A percentile compares a stretch with the other conserved stretches of the same genome.
These are phyloP conservation scores for Gambusia affinis DNA, from an alignment of 2,113 vertebrate genomes.

Conservation along the genomic window DNA sequence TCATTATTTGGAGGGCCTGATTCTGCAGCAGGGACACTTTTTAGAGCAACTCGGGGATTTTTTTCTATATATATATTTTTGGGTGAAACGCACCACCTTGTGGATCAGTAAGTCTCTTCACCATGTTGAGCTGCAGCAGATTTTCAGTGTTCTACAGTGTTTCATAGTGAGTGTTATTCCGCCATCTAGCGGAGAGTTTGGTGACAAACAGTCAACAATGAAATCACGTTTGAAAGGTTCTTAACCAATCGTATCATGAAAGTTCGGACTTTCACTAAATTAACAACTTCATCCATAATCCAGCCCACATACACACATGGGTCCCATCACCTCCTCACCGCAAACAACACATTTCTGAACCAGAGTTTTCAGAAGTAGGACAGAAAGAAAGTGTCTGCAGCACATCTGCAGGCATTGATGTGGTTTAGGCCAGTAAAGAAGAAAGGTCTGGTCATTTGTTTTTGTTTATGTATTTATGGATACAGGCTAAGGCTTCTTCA, in stretches of 20 bases:
- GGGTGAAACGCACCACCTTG: constrained; percentile 44
- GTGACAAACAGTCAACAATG: neutral
- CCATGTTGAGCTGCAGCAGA: neutral
- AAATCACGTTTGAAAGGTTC: neutral
- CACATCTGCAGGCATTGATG: too few species aligned
- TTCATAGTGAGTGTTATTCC: constrained; percentile 47
- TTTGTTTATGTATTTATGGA: too few species aligned
- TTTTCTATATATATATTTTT: neutral
- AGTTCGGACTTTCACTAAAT: neutral
- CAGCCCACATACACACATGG: neutral
- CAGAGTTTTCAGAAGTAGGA: neutral
- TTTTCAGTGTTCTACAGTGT: neutral
- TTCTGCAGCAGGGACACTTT: neutral
- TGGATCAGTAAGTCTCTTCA: constrained; percentile 2
- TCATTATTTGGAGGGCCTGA: constrained; percentile 14
- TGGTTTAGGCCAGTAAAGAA: too few species aligned
- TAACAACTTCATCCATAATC: neutral
- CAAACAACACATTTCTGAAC: neutral
- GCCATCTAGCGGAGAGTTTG: constrained; percentile 71
- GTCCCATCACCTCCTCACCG: neutral
- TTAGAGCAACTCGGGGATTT: neutral
- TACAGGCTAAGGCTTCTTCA: neutral
- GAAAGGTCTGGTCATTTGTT: too few species aligned
- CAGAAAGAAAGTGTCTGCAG: too few species aligned
- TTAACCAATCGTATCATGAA: neutral